Percentiles rank a stretch among this genome's conserved stretches.
phyloP scores from a whole-genome alignment of 2,113 vertebrate genomes.

The Syngnathoides biaculeatus region DNA sequence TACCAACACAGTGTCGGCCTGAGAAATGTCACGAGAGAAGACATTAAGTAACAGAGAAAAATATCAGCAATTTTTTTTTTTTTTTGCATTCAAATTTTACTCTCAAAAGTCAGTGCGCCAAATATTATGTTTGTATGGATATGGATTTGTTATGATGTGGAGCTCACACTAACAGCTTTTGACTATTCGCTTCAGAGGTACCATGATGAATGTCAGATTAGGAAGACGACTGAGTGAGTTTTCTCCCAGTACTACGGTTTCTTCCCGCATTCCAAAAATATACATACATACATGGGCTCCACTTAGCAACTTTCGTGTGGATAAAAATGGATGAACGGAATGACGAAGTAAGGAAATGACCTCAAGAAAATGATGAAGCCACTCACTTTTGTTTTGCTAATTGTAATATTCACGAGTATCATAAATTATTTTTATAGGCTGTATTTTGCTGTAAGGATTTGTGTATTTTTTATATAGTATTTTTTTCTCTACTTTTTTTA shows the following conservation, averaged over 20 bases:
- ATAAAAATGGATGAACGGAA: slow-evolving; percentile 21
- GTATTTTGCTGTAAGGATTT: no score
- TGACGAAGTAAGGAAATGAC: slow-evolving; percentile 28
- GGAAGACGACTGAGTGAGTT: slow-evolving; percentile 49
- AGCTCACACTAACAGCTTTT: not conserved
- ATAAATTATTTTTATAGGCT: no score
- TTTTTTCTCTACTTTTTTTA: no score
- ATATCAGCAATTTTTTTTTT: slow-evolving; percentile 51
- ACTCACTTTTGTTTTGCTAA: slow-evolving; percentile 10
- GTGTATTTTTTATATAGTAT: no score
- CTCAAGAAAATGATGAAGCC: slow-evolving; percentile 6
- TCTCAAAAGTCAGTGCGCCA: slow-evolving; percentile 7
- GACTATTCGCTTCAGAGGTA: slow-evolving; percentile 14
- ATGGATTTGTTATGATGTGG: not conserved
- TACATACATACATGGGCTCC: not conserved
- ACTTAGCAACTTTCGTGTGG: no score
- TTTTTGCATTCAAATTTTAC: slow-evolving; percentile 33
- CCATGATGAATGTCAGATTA: slow-evolving; percentile 54
- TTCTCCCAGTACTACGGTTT: no score
- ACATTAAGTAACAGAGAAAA: slow-evolving; percentile 20
- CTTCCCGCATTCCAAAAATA: no score
- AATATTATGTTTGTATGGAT: not conserved
- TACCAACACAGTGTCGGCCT: slow-evolving; percentile 2
- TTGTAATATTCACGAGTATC: slow-evolving; percentile 9
- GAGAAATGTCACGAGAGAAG: slow-evolving; percentile 20